Conservation (phyloP, 2,888 invertebrate species). For the Eilema griseolum region DNA sequence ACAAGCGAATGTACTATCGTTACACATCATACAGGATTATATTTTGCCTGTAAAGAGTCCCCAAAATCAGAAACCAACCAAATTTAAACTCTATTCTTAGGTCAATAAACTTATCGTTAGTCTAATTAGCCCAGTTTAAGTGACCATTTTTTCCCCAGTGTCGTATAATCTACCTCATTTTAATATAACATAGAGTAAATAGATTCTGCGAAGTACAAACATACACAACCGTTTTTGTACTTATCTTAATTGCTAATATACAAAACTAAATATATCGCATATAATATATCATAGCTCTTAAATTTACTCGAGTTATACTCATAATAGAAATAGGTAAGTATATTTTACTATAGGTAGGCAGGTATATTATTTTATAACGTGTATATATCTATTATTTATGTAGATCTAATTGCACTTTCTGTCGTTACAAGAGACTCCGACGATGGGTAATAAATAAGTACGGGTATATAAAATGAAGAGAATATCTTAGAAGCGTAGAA, state of each 20-base stretch:
- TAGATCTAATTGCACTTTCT: no score
- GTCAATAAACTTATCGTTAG: neutral
- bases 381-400: no score
- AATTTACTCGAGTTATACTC: neutral
- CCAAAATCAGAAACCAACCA: no score
- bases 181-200: neutral
- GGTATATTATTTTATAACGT: no score
- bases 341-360: neutral
- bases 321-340: neutral
- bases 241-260: neutral
- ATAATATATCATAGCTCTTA: conserved; percentile 1
- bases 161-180: neutral
- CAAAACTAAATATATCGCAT: neutral
- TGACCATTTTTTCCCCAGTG: neutral
- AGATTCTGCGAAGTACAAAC: conserved; percentile 4
- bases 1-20: no score
- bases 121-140: neutral
- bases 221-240: conserved; percentile 1
- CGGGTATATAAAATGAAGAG: no score
- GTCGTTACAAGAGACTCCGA: no score
- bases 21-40: no score
- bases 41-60: no score
- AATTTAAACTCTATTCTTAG: no score
- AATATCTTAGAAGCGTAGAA: no score
- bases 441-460: no score